Percentiles rank a stretch among this genome's conserved stretches.
Conservation (phyloP, 2,888 invertebrate species). For the Spodoptera picta region DNA sequence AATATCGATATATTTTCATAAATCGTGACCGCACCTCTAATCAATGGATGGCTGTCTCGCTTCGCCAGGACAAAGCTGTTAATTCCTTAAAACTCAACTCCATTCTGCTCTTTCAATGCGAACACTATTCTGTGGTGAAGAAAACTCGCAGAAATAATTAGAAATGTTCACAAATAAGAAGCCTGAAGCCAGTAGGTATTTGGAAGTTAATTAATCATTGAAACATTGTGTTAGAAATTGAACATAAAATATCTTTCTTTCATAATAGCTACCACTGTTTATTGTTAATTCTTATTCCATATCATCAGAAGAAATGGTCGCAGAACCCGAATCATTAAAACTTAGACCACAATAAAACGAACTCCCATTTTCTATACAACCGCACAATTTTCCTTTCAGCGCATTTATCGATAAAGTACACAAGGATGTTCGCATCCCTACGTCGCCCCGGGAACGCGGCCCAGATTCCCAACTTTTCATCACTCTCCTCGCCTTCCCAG, state of each 20-base stretch:
- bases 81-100: conserved; percentile 82
- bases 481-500: conserved; percentile 83
- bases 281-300: no score
- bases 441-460: conserved; percentile 79
- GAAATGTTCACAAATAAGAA: conserved; percentile 83
- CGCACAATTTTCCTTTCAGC: conserved; percentile 42
- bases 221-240: no score
- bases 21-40: conserved; percentile 36
- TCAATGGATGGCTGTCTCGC: conserved; percentile 50
- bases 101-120: conserved; percentile 79
- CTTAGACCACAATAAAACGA: conserved; percentile 9
- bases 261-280: no score
- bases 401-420: conserved; percentile 60
- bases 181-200: no score
- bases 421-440: conserved; percentile 69
- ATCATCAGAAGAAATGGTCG: conserved; percentile 1
- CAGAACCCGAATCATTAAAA: conserved; percentile 7
- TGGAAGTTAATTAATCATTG: no score
- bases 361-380: conserved; percentile 6
- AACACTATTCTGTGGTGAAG: conserved; percentile 80
- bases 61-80: conserved; percentile 78
- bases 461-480: conserved; percentile 88
- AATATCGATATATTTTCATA: background rate
- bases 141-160: conserved; percentile 87
- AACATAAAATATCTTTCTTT: no score